Evolutionary conservation across 2,797 vertebrate species (phyloP).

Genomic region (Benthosema pterotum): DNA sequence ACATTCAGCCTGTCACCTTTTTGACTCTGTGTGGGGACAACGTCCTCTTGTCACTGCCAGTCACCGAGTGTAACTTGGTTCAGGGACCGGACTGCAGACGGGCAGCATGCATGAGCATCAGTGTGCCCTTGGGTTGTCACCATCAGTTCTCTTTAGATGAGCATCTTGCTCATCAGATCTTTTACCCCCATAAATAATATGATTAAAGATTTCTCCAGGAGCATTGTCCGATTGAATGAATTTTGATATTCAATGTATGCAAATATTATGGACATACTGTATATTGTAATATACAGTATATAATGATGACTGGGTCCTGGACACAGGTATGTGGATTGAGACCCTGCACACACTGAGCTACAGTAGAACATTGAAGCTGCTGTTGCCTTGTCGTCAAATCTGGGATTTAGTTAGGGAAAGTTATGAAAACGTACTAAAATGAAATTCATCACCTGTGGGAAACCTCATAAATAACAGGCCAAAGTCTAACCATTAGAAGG

Average conservation of each 20-base stretch:
- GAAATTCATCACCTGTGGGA: too few species aligned
- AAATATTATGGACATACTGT: conserved; percentile 34
- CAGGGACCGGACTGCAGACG: conserved; percentile 37
- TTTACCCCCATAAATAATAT: conserved; percentile 22
- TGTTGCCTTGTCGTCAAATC: too few species aligned
- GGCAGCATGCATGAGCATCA: conserved; percentile 15
- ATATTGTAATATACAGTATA: conserved; percentile 37
- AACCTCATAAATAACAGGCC: too few species aligned
- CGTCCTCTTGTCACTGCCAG: conserved; percentile 61
- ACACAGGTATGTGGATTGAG: conserved; percentile 28
- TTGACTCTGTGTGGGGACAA: conserved; percentile 47
- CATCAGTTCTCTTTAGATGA: conserved; percentile 33
- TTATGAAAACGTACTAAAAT: too few species aligned
- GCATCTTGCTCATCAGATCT: conserved; percentile 16
- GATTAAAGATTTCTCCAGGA: conserved; percentile 41
- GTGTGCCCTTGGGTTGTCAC: conserved; percentile 45
- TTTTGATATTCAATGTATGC: conserved; percentile 57
- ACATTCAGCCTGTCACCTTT: conserved; percentile 29
- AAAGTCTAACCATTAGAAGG: too few species aligned
- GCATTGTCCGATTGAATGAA: conserved; percentile 24
- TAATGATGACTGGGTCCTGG: conserved; percentile 16
- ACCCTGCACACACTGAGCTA: too few species aligned
- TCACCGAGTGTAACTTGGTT: conserved; percentile 61
- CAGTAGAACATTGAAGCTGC: too few species aligned
- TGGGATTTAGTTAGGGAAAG: too few species aligned